These are phyloP conservation scores for Podilymbus podiceps DNA, from an alignment of 2,113 vertebrate species.

Conservation along the genomic window DNA sequence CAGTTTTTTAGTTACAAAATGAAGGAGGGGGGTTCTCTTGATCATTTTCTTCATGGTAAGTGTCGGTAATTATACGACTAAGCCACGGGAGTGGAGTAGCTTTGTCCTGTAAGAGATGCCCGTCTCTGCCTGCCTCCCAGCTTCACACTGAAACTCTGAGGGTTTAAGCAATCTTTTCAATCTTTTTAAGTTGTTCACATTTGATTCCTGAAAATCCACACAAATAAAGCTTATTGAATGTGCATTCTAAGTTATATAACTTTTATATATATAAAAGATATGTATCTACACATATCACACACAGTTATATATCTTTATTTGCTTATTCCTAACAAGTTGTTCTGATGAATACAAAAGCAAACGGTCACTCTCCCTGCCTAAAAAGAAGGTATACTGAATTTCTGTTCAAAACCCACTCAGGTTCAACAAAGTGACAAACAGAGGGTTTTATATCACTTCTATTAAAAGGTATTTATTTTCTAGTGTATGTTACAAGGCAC, in stretches of 20 bases:
- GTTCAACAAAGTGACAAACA: neutral
- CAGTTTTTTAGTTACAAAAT: neutral
- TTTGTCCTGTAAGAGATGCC: neutral
- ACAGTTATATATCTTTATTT: neutral
- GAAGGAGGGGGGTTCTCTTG: neutral
- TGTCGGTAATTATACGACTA: fast-evolving
- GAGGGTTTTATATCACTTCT: neutral
- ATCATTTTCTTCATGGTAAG: neutral
- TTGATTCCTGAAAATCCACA: neutral
- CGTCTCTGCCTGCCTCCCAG: neutral
- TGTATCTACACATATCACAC: neutral
- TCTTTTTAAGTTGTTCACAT: neutral
- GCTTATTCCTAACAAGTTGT: neutral
- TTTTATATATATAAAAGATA: neutral
- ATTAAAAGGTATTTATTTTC: neutral
- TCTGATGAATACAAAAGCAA: neutral
- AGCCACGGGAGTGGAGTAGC: neutral
- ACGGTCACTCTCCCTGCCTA: neutral
- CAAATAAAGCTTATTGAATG: neutral
- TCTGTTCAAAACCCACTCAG: neutral
- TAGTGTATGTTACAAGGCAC: neutral
- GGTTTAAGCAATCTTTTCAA: neutral
- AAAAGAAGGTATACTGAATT: neutral
- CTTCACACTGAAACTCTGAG: neutral
- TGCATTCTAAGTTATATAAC: neutral